Evolutionary conservation across 2,888 invertebrate genomes (phyloP), one percentile per base, ranked within the genome.

Genomic region (Spodoptera littoralis): DNA sequence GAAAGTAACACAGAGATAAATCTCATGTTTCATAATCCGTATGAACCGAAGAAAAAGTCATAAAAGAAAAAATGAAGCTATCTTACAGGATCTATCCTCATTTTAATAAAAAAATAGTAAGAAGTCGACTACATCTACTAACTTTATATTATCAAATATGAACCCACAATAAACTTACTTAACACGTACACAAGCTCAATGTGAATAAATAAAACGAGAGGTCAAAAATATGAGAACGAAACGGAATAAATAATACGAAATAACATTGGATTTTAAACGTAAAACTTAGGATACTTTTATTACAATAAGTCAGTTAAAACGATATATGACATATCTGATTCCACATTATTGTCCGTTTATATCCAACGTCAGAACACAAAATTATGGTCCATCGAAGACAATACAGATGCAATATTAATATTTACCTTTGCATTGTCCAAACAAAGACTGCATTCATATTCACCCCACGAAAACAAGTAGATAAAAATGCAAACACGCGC

Each of bases 401-500:
- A 88, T 87, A 89, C 80, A 81, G 73, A 83, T 84, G 85, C 85
- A 87, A 87, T 88, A 88, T 90, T 89, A 89, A 89, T 89, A 91
- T 92, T 91, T 90, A 91, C 90, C 88, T 90, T 84, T 86, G 87
- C 86, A 86, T 81, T 79, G 87, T 89, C 86, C 87, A 90, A 88
- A 92, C 88, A 91, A 90, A 91, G 87, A 85, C 85, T 88, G 89
- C 87, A 93, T 93, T 91, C 90, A 89, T 91, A 93, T 93, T 92
- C 92, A 87, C 86, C 88, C 89, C 92, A 91, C 92, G 91, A 93
- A 93, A 92, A 92, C 90, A 92, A 92, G 89, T 90, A 90, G 87
- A 92, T 93, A 93, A 92, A 93, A 93, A 92, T 93, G 93, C 93
- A 92, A 93, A 94, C 92, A 92, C 84, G 88, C 86, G 87, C 92